Base-by-base conservation (phyloP, 2,797 vertebrate genomes). In the Aplochiton taeniatus region DNA sequence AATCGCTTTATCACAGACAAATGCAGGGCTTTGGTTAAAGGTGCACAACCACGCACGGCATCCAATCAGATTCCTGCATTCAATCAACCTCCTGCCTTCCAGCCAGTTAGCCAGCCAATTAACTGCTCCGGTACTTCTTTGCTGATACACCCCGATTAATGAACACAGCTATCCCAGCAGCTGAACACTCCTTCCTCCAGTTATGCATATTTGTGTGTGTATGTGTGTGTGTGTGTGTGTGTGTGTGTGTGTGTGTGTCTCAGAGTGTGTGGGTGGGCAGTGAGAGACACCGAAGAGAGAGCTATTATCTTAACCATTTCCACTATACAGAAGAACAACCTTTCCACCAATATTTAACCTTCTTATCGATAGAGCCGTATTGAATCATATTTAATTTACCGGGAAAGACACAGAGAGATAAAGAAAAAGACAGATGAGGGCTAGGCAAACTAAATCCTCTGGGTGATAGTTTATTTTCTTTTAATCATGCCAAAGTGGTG, bases 401-500 rank as follows among this genome's bases (percentile, higher is more conserved):
- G 45, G 19, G 68, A 51, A 17, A 42, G 58, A 58, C 51, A 65
- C 66, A 66, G 18, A 68, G 58, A 56, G 63, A 57, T 18, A 64
- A 55, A 52, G 59, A 66, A 17, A 11, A 41, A 44, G 7, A 1
- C 19, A 65, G 73, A 77, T 63, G 18, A 0, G 47, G 64, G 70
- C 72, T 83, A 75, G 76, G 85, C 83, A 52, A 73, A 65, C 12
- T 18, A 45, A 18, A 67, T 80, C 64, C 63, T 62, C 85, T 63
- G 46, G n/a, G 67, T 41, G 17, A 8, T 59, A 20, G 66, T 69
- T 81, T 70, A 78, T 85, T 85, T 85, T 83, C 79, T 81, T 84
- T 86, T 83, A 75, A 83, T 86, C 83, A 70, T 78, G 75, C 69
- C 80, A 64, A 61, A 80, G 76, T 61, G 68, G 80, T 78, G 69